Evolutionary conservation across 2,113 vertebrate species (phyloP).

Genomic region (Pseudolaguvia tuberculata): DNA sequence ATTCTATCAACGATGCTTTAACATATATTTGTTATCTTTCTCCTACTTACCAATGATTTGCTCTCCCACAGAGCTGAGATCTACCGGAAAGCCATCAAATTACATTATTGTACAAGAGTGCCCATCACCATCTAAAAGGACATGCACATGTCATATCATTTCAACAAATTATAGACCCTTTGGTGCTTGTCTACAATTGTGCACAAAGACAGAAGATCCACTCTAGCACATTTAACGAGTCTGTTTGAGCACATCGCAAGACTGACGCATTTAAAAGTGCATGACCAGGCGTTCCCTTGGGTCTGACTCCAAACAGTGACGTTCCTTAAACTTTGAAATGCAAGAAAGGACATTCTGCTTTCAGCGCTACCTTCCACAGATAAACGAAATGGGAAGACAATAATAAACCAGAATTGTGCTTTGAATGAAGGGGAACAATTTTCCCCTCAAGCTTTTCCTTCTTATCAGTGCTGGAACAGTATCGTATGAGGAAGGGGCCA

Average conservation of each 20-base stretch:
- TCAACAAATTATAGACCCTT: slow-evolving; percentile 33
- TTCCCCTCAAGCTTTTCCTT: slow-evolving; percentile 16
- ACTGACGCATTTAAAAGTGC: slow-evolving; percentile 3
- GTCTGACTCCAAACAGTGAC: slow-evolving; percentile 29
- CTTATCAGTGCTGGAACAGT: slow-evolving; percentile 41
- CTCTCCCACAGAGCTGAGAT: slow-evolving; percentile 48
- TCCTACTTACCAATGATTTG: slow-evolving; percentile 16
- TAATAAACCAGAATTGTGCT: slow-evolving; percentile 30
- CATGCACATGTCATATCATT: slow-evolving; percentile 25
- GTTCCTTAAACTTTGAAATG: slow-evolving; percentile 30
- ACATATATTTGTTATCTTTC: background rate
- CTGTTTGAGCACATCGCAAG: slow-evolving; percentile 25
- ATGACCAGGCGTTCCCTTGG: background rate
- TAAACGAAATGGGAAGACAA: slow-evolving; percentile 35
- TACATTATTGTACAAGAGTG: slow-evolving; percentile 49
- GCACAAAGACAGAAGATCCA: slow-evolving; percentile 26
- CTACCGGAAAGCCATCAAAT: slow-evolving; percentile 51
- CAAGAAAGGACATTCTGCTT: slow-evolving; percentile 19
- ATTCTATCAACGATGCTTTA: background rate
- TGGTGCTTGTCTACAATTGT: slow-evolving; percentile 44
- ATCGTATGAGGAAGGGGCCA: slow-evolving; percentile 27
- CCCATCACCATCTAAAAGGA: slow-evolving; percentile 42
- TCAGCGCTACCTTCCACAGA: slow-evolving; percentile 27
- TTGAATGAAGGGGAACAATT: slow-evolving; percentile 11
- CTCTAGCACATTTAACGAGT: slow-evolving; percentile 9